Evolutionary conservation across 2,113 vertebrate species (phyloP), one percentile per base, ranked within the genome.

Genomic region (Hucho hucho): DNA sequence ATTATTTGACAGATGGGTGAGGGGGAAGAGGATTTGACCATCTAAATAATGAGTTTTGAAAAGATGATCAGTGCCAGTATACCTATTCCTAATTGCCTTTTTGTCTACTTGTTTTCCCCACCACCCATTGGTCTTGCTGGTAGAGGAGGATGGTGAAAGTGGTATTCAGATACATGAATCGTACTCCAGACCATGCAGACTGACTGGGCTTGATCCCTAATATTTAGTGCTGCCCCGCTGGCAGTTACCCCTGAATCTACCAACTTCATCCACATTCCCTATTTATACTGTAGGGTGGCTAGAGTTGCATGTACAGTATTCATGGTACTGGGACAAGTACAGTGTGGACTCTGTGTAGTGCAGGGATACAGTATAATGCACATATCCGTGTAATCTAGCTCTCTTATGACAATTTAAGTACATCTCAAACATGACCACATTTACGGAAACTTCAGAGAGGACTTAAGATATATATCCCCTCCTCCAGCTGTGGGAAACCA

Each of bases 371-470:
- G 47, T 28, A 11, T 70, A 49, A 18, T 53, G 24, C 49, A 18
- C 49, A 5, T 18, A 53, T 53, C 49, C 49, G 0, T 53, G 12
- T 53, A 14, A 53, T 53, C n/a, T 49, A 6, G 20, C 32, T 26
- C n/a, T 49, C 22, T 64, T 26, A 46, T 75, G 70, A 73, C 56
- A 56, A 53, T 80, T 71, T 73, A 89, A 77, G 49, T 74, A 70
- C 71, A 75, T 77, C 69, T 84, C 59, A 76, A 75, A 81, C 83
- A 77, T 69, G 76, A 69, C 64, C 16, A 64, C 64, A 56, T 75
- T 77, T 65, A 68, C 63, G 59, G 26, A 70, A 37, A 79, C n/a
- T 61, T 61, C 58, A 61, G 20, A n/a, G 6, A 18, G 18, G 79
- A 75, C 29, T 65, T 73, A 61, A 32, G 56, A 78, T 32, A 67